These are phyloP conservation scores for Aphis craccivora DNA, from an alignment of 1,140 invertebrate species.

Conservation along the genomic window DNA sequence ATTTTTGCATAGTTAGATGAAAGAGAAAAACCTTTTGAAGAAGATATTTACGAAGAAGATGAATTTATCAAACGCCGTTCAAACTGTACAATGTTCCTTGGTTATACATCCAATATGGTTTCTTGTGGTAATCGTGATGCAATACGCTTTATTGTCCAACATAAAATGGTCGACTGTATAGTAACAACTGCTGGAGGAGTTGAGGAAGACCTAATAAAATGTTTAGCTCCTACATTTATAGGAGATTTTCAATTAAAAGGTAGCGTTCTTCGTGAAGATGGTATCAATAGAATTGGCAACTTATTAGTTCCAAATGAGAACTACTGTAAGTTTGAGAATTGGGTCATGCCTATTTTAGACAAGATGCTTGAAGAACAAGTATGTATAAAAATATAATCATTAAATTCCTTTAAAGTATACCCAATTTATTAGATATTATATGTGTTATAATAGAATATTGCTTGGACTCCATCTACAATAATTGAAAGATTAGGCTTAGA, in stretches of 20 bases:
- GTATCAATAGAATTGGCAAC: slow-evolving; percentile 98
- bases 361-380: slow-evolving; percentile 90
- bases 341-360: slow-evolving; percentile 94
- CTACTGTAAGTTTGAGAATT: slow-evolving; percentile 98
- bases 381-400: slow-evolving; percentile 56
- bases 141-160: slow-evolving; percentile 87
- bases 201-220: slow-evolving; percentile 99
- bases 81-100: slow-evolving; percentile 96
- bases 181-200: slow-evolving; percentile 98
- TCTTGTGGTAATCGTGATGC: slow-evolving; percentile 94
- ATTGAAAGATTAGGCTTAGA: slow-evolving; percentile 84
- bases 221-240: slow-evolving; percentile 91
- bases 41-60: slow-evolving; percentile 78
- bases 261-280: slow-evolving; percentile 78
- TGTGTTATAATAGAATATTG: slow-evolving; percentile 59
- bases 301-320: slow-evolving; percentile 98
- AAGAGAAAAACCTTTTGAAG: slow-evolving; percentile 73
- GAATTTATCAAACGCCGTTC: slow-evolving; percentile 78
- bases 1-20: slow-evolving; percentile 66
- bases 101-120: slow-evolving; percentile 97
- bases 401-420: not conserved
- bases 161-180: slow-evolving; percentile 92
- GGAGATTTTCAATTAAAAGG: slow-evolving; percentile 90
- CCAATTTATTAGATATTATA: not conserved
- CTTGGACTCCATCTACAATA: slow-evolving; percentile 95